phyloP scores from a whole-genome alignment of 1,140 invertebrate genomes.

The Zeugodacus cucurbitae region DNA sequence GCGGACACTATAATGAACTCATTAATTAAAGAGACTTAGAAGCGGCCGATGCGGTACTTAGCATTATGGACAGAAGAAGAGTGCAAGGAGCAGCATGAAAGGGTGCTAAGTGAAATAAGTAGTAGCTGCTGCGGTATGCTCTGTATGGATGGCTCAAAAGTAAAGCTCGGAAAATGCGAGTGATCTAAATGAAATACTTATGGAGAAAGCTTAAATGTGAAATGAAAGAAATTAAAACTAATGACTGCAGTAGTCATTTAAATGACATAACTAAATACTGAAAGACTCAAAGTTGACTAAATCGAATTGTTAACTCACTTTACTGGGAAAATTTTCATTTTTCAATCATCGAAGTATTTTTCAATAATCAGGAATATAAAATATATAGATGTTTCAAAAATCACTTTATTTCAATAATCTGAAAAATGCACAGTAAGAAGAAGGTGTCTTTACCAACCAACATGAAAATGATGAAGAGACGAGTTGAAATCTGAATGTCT shows the following conservation, averaged over 20 bases:
- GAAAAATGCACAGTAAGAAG: too few species aligned
- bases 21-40: conserved; percentile 24
- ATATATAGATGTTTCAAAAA: too few species aligned
- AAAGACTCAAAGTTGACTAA: too few species aligned
- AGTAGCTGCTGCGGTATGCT: not conserved
- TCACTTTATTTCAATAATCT: too few species aligned
- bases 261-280: not conserved
- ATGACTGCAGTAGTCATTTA: not conserved
- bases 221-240: not conserved
- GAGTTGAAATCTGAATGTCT: too few species aligned
- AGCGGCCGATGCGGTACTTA: not conserved
- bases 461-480: too few species aligned
- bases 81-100: not conserved
- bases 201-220: not conserved
- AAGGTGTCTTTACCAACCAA: too few species aligned
- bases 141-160: not conserved
- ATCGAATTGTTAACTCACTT: too few species aligned
- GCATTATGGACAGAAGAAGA: not conserved
- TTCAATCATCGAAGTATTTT: too few species aligned
- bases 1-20: conserved; percentile 13
- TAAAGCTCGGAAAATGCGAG: not conserved
- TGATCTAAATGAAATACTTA: not conserved
- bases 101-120: not conserved
- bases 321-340: too few species aligned
- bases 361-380: too few species aligned